Conservation (phyloP, 2,797 vertebrate genomes). For the Odontamblyopus rebecca region DNA sequence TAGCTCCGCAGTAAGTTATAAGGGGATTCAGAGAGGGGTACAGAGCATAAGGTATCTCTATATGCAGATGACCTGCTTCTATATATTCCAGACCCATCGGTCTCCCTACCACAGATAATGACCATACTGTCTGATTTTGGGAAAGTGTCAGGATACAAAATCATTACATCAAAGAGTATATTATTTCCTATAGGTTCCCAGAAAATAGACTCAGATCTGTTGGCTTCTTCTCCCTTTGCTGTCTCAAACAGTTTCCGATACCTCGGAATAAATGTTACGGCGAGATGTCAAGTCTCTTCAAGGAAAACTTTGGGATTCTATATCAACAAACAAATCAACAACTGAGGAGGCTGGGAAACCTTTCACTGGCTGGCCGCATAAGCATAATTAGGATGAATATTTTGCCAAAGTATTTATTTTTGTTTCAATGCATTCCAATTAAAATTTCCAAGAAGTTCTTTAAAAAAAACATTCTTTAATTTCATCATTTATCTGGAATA, state of each 20-base stretch:
- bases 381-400: background rate
- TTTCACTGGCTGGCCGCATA: background rate
- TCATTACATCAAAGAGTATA: too few species aligned
- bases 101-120: background rate
- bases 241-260: background rate
- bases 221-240: too few species aligned
- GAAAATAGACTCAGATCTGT: too few species aligned
- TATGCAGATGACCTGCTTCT: conserved; percentile 1
- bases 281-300: too few species aligned
- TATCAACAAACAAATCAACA: background rate
- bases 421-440: background rate
- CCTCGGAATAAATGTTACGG: background rate
- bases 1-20: background rate
- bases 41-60: background rate
- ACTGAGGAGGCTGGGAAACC: background rate
- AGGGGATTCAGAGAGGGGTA: background rate
- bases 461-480: background rate
- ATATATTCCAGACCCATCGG: background rate
- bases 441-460: background rate
- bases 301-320: background rate
- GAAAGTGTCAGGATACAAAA: too few species aligned
- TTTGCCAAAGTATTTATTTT: background rate
- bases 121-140: background rate
- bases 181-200: too few species aligned
- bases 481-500: background rate